Evolutionary conservation across 1,140 invertebrate genomes (phyloP).

Genomic region (Mizuhopecten yessoensis): DNA sequence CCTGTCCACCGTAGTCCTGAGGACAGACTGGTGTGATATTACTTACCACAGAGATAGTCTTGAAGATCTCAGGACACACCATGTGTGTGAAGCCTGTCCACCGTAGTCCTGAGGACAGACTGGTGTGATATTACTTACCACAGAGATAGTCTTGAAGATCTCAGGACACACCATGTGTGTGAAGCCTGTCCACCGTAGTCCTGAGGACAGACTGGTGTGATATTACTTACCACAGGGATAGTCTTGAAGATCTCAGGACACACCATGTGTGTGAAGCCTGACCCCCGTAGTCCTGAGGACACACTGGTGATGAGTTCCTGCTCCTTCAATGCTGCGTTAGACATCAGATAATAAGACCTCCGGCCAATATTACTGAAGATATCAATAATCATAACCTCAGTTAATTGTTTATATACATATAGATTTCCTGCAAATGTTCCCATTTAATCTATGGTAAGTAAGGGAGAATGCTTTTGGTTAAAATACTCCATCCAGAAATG

Average conservation of each 20-base stretch:
- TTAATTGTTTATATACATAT: too few species aligned
- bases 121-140: conserved; percentile 42
- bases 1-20: too few species aligned
- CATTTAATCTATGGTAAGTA: too few species aligned
- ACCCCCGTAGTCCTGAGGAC: not conserved
- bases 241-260: conserved; percentile 53
- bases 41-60: too few species aligned
- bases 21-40: too few species aligned
- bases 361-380: conserved; percentile 42
- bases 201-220: not conserved
- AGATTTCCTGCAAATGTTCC: too few species aligned
- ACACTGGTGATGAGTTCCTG: conserved; percentile 47
- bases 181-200: not conserved
- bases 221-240: conserved; percentile 49
- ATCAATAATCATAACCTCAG: too few species aligned
- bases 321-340: conserved; percentile 14
- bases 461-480: too few species aligned
- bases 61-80: too few species aligned
- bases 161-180: conserved; percentile 47
- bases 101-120: too few species aligned
- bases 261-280: conserved; percentile 45
- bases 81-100: too few species aligned
- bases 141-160: conserved; percentile 46
- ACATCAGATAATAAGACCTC: conserved; percentile 51
- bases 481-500: too few species aligned